Base-by-base conservation (phyloP, 2,888 invertebrate genomes). In the Cacoxenus indagator region DNA sequence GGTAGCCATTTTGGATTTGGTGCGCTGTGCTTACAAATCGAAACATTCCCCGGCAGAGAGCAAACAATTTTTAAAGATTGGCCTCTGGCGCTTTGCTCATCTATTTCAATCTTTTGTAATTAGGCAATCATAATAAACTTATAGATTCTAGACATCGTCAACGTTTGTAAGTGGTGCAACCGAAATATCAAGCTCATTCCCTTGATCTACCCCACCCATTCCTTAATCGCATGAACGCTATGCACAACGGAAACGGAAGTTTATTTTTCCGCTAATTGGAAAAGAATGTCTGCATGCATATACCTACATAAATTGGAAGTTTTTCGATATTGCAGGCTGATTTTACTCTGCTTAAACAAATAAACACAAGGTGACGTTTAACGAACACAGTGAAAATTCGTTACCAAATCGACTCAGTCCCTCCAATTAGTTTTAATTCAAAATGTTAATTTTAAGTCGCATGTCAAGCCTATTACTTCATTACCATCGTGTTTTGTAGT, bases 311-410 rank as follows among this genome's bases (percentile, higher is more conserved):
- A n/a, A n/a, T n/a, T n/a, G n/a, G n/a, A n/a, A n/a, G n/a, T n/a
- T n/a, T n/a, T n/a, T n/a, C n/a, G n/a, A n/a, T n/a, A n/a, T n/a
- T n/a, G n/a, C n/a, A n/a, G n/a, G n/a, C n/a, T 45, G 19, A 70
- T 65, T 62, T 74, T 71, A 61, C 68, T 57, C 43, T 71, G 70
- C 72, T 73, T 72, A 26, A 71, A 71, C 69, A 81, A 79, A 82
- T 78, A 79, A 79, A 79, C 79, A 79, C 62, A 75, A 68, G 77
- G 78, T 79, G n/a, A n/a, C n/a, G n/a, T n/a, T n/a, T n/a, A n/a
- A n/a, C n/a, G n/a, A n/a, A n/a, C n/a, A n/a, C n/a, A n/a, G n/a
- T n/a, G n/a, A n/a, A n/a, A n/a, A n/a, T n/a, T n/a, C n/a, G n/a
- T n/a, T n/a, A n/a, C n/a, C n/a, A n/a, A n/a, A n/a, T n/a, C n/a